Percentiles rank a stretch among this genome's conserved stretches.
These are phyloP conservation scores for Cataglyphis rosenhaueri DNA, from an alignment of 2,888 invertebrate genomes.

Conservation along the genomic window DNA sequence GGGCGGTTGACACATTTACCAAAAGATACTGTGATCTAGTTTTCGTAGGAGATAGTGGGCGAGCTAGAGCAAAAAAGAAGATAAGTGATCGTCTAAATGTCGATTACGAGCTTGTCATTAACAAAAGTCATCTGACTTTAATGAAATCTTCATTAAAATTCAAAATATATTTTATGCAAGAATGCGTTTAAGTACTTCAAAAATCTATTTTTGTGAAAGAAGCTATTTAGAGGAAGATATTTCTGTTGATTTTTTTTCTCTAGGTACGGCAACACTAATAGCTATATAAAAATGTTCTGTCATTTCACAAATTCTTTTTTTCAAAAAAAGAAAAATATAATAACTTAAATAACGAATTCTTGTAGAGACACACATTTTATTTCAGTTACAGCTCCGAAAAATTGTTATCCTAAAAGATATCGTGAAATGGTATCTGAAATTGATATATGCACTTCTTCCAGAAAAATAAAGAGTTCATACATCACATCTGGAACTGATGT, in stretches of 20 bases:
- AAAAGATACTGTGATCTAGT: constrained; percentile 81
- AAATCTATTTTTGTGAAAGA: neutral
- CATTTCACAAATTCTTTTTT: neutral
- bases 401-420: neutral
- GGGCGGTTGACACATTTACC: constrained; percentile 82
- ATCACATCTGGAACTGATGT: neutral
- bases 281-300: neutral
- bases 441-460: neutral
- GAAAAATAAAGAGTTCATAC: neutral
- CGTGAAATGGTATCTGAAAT: neutral
- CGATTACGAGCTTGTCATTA: constrained; percentile 5
- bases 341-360: neutral
- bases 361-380: neutral
- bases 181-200: neutral
- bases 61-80: constrained; percentile 31
- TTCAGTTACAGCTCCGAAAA: neutral
- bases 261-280: neutral
- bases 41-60: constrained; percentile 68
- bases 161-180: neutral
- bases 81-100: neutral
- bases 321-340: neutral
- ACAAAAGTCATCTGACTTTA: neutral
- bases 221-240: neutral
- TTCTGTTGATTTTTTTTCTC: neutral
- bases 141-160: neutral